Conservation (phyloP, 2,888 invertebrate genomes). For the Eucera pruinosa region DNA sequence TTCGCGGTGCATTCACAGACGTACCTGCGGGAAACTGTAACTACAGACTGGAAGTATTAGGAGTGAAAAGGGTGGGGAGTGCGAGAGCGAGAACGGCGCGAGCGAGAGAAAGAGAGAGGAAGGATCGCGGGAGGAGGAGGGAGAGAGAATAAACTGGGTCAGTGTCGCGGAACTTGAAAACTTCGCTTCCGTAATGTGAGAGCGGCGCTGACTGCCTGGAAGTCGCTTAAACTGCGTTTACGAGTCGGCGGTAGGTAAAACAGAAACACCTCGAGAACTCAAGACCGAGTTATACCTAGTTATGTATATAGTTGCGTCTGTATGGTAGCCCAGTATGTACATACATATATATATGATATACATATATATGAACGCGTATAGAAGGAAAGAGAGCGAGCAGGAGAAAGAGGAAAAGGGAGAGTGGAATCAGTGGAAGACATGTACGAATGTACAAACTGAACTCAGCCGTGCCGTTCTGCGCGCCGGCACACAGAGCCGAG, state of each 20-base stretch:
- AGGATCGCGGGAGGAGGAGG: conserved; percentile 38
- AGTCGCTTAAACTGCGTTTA: conserved; percentile 79
- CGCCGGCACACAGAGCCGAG: conserved; percentile 19
- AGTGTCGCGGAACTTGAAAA: conserved; percentile 84
- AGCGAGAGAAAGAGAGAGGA: conserved; percentile 31
- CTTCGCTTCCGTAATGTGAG: conserved; percentile 84
- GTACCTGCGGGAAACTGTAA: conserved; percentile 80
- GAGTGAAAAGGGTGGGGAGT: conserved; percentile 22
- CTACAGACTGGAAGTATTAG: conserved; percentile 77
- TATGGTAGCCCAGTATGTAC: background rate
- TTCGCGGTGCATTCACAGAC: conserved; percentile 78
- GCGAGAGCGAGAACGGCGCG: conserved; percentile 33
- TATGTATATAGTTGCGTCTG: conserved; percentile 50
- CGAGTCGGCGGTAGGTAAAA: conserved; percentile 79
- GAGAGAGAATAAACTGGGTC: conserved; percentile 81
- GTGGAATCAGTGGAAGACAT: conserved; percentile 39
- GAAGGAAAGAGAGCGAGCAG: conserved; percentile 25
- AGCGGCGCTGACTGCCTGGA: conserved; percentile 72
- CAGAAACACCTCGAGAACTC: conserved; percentile 73
- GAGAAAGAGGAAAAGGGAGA: conserved; percentile 39
- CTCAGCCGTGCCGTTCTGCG: conserved; percentile 17
- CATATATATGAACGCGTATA: background rate
- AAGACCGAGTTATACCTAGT: conserved; percentile 69
- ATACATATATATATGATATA: conserved; percentile 8
- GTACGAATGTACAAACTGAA: conserved; percentile 65